Percentiles rank a stretch among this genome's conserved stretches.
Evolutionary conservation across 2,797 vertebrate genomes (phyloP).

Genomic region (Pagetopsis macropterus): DNA sequence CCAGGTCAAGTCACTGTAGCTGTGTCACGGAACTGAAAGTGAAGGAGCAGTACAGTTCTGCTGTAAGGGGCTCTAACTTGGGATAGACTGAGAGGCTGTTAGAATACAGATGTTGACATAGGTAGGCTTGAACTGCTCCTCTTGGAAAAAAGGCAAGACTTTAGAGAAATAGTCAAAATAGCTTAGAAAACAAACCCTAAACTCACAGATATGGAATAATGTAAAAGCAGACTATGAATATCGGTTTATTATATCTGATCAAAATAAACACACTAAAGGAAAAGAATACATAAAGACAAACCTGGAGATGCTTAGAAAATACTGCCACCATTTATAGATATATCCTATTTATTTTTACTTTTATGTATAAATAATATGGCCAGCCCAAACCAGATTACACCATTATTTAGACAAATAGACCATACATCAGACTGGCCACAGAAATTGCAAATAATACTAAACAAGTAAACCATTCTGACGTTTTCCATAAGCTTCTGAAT

Average conservation of each 20-base stretch:
- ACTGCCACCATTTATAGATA: slow-evolving; percentile 16
- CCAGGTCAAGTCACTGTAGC: slow-evolving; percentile 44
- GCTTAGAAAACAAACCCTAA: background rate
- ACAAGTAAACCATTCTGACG: no score
- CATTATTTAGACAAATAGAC: no score
- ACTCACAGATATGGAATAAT: slow-evolving; percentile 3
- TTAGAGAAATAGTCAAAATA: background rate
- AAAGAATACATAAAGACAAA: slow-evolving; percentile 6
- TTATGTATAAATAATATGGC: no score
- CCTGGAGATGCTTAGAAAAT: slow-evolving; percentile 16
- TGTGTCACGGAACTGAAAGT: slow-evolving; percentile 33
- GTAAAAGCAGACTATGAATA: background rate
- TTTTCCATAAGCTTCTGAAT: no score
- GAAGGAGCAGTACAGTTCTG: slow-evolving; percentile 1
- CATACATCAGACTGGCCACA: no score
- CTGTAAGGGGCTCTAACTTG: slow-evolving; percentile 22
- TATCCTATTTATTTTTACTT: background rate
- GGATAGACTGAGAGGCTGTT: background rate
- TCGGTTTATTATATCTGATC: slow-evolving; percentile 1
- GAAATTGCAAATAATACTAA: no score
- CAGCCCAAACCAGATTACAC: no score
- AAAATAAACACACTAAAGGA: slow-evolving; percentile 1
- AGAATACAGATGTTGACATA: background rate
- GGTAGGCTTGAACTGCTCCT: background rate
- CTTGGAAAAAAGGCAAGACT: background rate